Base-by-base conservation (phyloP, 2,797 vertebrate species). In the Siniperca obscura region DNA sequence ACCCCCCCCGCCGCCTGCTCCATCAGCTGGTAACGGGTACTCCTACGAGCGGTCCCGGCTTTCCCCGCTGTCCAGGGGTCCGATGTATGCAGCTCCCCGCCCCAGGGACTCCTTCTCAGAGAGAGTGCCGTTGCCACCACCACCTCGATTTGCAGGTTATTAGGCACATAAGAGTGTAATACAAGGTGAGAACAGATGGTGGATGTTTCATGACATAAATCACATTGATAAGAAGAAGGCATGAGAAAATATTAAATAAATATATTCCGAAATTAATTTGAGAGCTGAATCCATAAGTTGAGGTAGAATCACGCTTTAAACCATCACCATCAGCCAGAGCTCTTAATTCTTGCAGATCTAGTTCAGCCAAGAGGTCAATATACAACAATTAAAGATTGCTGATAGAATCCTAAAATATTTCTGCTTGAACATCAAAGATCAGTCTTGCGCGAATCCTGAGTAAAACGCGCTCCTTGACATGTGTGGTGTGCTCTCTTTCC, bases 21-120 rank as follows among this genome's bases (percentile, higher is more conserved):
- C 93, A 1, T 14, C 94, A 21, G 77, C 96, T 16, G 97, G 97
- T 90, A 98, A 98, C 69, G 96, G 97, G 87, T 98, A 97, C 91
- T 92, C 96, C 74, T 97, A 97, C 2, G 98, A 98, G 91, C 96
- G 97, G 34, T 96, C 97, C 79, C 96, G 97, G 74, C 95, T 98
- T 48, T 97, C 97, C 76, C 97, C 97, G 25, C 90, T 96, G 89
- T 91, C 97, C 85, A 95, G 97, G 90, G 84, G 93, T 76, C 95
- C 96, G 7, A 91, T 97, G 94, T 98, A 98, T 82, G 88, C 95
- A 66, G 79, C 95, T 81, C 95, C 97, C 59, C 96, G 94, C 62
- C 92, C 94, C 87, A 95, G 97, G 91, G 97, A 98, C 66, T 85
- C 95, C 84, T 97, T 94, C 82, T 70, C 88, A 30, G 97, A 97